Evolutionary conservation across 1,140 invertebrate genomes (phyloP).

Genomic region (Zaprionus camerounensis): DNA sequence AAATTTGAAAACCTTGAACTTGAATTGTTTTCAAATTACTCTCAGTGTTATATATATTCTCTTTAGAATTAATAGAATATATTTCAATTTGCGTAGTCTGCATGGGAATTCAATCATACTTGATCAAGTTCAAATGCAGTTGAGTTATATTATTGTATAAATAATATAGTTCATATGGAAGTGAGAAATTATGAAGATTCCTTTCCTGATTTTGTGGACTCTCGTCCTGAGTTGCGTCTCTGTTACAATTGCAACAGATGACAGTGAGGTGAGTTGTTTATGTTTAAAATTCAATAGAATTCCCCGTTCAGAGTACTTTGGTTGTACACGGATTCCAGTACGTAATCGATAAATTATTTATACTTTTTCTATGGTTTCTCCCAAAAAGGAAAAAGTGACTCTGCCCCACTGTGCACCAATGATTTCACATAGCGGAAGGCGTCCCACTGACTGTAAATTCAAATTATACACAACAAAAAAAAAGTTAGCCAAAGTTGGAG

Average conservation of each 20-base stretch:
- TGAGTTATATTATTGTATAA: neutral
- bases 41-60: too few species aligned
- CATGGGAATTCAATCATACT: neutral
- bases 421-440: conserved; percentile 67
- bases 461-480: conserved; percentile 65
- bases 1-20: too few species aligned
- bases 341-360: too few species aligned
- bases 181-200: neutral
- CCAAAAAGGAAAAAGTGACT: neutral
- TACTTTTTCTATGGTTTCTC: neutral
- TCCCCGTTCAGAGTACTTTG: too few species aligned
- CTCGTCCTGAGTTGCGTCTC: neutral
- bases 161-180: neutral
- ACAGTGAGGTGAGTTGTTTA: neutral
- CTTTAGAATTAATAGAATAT: too few species aligned
- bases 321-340: too few species aligned
- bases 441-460: conserved; percentile 74
- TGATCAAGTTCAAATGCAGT: neutral
- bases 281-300: too few species aligned
- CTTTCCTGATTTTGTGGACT: neutral
- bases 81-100: too few species aligned
- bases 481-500: conserved; percentile 22
- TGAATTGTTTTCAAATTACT: too few species aligned
- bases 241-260: neutral
- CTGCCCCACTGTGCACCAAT: conserved; percentile 50